Base-by-base conservation (phyloP, 1,140 invertebrate genomes). In the Onthophagus taurus region DNA sequence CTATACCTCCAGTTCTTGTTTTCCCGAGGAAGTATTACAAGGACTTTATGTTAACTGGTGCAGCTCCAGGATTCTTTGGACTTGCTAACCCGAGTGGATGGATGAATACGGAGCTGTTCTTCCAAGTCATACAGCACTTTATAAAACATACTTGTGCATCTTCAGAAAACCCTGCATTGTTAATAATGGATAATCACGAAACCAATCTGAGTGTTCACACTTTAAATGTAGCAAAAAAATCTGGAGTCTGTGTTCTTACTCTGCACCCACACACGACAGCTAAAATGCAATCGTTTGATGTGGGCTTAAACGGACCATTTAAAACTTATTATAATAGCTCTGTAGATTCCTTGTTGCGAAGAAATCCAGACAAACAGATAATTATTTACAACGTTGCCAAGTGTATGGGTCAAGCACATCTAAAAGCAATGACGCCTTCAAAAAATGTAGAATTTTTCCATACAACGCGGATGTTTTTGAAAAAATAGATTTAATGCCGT, bases 321-420 rank as follows among this genome's bases (percentile, higher is more conserved):
- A 65, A 67, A 53, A 55, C 51, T 3, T 54, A 31, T 48, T 61
- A 58, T 37, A 59, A 61, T 18, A 35, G 47, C 17, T 55, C 55
- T 1, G 48, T 54, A 4, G 56, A 61, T 14, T 53, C 55, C 4
- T 66, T 61, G 60, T 8, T 44, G 20, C 3, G 35, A 4, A 17
- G 30, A 8, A 20, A 44, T 44, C 31, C 42, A 14, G 42, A 12
- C 6, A 13, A 20, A 4, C 21, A 31, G 4, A 36, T 44, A 4
- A 44, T 33, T n/a, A 44, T 44, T 14, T 16, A 44, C 18, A 13
- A 34, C 3, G 18, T 21, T 16, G 30, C 30, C 13, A 13, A 19
- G 12, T 44, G 14, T 9, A 13, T 44, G 18, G 42, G 31, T 8
- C 4, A 13, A 21, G 30, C 30, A 6, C 29, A 20, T 44, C 11